Percentiles rank a stretch among this genome's conserved stretches.
Conservation (phyloP, 2,888 invertebrate species). For the Artemia sinica region DNA sequence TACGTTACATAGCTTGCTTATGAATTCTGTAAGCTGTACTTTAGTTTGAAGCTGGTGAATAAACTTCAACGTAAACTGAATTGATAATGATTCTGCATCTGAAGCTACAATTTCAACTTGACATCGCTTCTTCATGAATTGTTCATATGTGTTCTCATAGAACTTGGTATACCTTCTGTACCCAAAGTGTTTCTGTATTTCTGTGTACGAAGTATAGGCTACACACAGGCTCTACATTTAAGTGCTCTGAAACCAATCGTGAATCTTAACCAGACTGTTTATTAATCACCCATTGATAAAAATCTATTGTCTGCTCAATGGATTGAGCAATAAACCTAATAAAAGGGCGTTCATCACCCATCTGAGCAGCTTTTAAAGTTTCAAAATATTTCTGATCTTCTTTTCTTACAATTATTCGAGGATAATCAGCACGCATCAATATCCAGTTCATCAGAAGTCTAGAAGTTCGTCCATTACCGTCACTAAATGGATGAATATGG, state of each 20-base stretch:
- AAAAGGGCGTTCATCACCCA: slow-evolving; percentile 86
- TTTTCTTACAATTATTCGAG: slow-evolving; percentile 82
- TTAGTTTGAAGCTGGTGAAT: too few species aligned
- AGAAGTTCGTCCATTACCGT: slow-evolving; percentile 91
- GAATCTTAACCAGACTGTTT: slow-evolving; percentile 17
- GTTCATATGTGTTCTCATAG: too few species aligned
- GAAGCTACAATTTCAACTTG: too few species aligned
- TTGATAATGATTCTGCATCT: too few species aligned
- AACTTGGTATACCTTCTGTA: too few species aligned
- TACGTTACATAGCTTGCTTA: too few species aligned
- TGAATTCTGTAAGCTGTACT: too few species aligned
- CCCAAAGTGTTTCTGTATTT: too few species aligned
- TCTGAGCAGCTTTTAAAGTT: slow-evolving; percentile 71
- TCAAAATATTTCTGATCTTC: slow-evolving; percentile 68
- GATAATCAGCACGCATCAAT: slow-evolving; percentile 84
- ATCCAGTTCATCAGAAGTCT: slow-evolving; percentile 88
- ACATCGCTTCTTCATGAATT: too few species aligned
- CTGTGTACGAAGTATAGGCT: too few species aligned
- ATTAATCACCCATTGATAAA: slow-evolving; percentile 60
- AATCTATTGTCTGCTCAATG: slow-evolving; percentile 69
- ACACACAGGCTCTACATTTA: too few species aligned
- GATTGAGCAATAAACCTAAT: slow-evolving; percentile 86
- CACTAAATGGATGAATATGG: slow-evolving; percentile 88
- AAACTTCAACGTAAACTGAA: too few species aligned
- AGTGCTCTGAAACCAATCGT: slow-evolving; percentile 17